Conservation (phyloP, 1,140 invertebrate genomes). For the Latrodectus geometricus region DNA sequence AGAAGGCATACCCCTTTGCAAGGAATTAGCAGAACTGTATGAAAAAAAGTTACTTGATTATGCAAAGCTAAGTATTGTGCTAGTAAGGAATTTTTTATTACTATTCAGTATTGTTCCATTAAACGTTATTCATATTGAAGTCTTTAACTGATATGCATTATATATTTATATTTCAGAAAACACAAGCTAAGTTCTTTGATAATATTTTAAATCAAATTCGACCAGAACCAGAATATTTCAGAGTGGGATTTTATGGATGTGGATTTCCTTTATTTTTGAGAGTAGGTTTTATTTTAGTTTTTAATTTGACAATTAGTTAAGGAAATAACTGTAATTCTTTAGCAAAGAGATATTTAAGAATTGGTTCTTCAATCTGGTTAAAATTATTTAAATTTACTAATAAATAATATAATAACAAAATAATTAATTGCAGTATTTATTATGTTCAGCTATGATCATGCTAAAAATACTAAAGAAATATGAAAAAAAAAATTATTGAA, state of each 20-base stretch:
- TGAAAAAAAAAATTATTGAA: no score
- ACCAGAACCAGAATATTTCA: constrained; percentile 95
- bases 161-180: constrained; percentile 69
- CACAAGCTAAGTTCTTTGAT: constrained; percentile 89
- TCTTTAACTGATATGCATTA: no score
- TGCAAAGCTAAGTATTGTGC: constrained; percentile 83
- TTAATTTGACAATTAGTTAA: no score
- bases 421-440: no score
- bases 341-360: no score
- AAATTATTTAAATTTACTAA: no score
- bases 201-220: constrained; percentile 88
- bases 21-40: constrained; percentile 90
- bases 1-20: constrained; percentile 91
- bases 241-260: constrained; percentile 95
- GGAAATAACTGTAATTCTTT: not conserved
- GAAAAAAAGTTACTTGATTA: constrained; percentile 93
- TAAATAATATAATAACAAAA: no score
- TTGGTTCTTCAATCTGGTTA: no score
- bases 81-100: constrained; percentile 71
- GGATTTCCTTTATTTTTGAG: constrained; percentile 94
- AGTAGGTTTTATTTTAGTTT: constrained; percentile 73
- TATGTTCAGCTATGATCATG: no score
- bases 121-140: no score
- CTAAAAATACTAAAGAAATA: no score
- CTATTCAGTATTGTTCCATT: no score